These are phyloP conservation scores for Drosophila dives DNA, from an alignment of 2,888 invertebrate species.

Conservation along the genomic window DNA sequence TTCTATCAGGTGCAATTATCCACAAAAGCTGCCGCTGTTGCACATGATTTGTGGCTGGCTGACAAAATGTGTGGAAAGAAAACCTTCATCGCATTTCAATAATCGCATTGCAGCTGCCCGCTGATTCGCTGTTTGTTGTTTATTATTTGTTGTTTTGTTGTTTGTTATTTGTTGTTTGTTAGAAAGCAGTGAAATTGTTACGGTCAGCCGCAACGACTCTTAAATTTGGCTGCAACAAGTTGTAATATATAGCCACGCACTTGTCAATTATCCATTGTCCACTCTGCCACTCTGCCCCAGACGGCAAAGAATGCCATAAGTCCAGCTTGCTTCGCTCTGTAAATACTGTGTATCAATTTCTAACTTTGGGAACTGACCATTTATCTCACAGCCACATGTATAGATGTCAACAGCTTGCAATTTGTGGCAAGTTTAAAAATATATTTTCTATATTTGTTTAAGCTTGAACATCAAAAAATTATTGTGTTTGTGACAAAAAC, in stretches of 20 bases:
- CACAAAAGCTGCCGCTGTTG: slow-evolving; percentile 54
- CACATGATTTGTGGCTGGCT: slow-evolving; percentile 66
- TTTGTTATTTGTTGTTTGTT: slow-evolving; percentile 18
- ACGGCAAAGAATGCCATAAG: slow-evolving; percentile 23
- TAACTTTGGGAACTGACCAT: background rate
- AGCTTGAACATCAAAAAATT: background rate
- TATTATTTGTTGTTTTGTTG: background rate
- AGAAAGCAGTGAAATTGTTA: slow-evolving; percentile 78
- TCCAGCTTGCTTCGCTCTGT: background rate
- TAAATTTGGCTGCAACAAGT: slow-evolving; percentile 58
- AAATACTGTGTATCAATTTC: slow-evolving; percentile 30
- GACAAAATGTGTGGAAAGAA: slow-evolving; percentile 45
- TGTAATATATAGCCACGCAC: slow-evolving; percentile 63
- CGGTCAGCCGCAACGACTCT: slow-evolving; percentile 38
- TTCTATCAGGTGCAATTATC: slow-evolving; percentile 74
- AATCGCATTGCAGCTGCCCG: slow-evolving; percentile 55
- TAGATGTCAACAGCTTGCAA: background rate
- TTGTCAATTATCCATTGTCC: slow-evolving; percentile 11
- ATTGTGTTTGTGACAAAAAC: background rate
- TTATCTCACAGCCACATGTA: background rate
- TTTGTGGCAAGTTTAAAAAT: background rate
- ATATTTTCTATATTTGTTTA: background rate
- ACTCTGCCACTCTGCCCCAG: slow-evolving; percentile 2
- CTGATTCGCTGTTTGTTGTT: slow-evolving; percentile 21
- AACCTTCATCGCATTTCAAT: slow-evolving; percentile 76